These are phyloP conservation scores for Ferdinandea cuprea DNA, from an alignment of 2,888 invertebrate genomes.

Conservation along the genomic window DNA sequence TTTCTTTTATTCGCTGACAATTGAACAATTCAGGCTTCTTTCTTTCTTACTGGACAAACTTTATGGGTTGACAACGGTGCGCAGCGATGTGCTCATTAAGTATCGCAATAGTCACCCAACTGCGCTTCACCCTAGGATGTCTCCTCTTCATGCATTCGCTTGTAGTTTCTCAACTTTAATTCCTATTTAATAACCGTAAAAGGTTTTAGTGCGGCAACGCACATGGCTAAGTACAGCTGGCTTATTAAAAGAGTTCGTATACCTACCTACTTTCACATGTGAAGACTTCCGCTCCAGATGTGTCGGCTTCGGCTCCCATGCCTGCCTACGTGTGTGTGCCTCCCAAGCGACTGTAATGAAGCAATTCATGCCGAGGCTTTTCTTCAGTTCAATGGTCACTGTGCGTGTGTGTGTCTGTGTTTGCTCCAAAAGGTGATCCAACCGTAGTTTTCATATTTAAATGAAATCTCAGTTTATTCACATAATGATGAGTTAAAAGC, in stretches of 20 bases:
- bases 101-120: constrained; percentile 28
- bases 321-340: neutral
- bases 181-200: constrained; percentile 24
- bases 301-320: neutral
- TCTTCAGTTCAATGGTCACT: constrained; percentile 49
- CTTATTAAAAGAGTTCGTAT: constrained; percentile 13
- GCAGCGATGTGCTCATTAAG: constrained; percentile 21
- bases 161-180: constrained; percentile 14
- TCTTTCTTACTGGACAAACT: neutral
- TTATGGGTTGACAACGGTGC: constrained; percentile 2
- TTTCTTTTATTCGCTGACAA: constrained; percentile 34
- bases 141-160: neutral
- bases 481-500: constrained; percentile 11
- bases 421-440: constrained; percentile 3
- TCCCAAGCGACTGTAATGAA: constrained; percentile 9
- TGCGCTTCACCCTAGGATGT: neutral
- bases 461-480: neutral
- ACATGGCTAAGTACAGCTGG: neutral
- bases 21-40: constrained; percentile 40
- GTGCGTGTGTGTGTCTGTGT: neutral
- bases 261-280: constrained; percentile 56
- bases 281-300: constrained; percentile 50
- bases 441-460: constrained; percentile 18
- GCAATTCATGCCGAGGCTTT: constrained; percentile 15
- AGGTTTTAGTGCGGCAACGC: neutral